These are phyloP conservation scores for Aphis gossypii DNA, from an alignment of 1,140 invertebrate genomes.

Conservation along the genomic window DNA sequence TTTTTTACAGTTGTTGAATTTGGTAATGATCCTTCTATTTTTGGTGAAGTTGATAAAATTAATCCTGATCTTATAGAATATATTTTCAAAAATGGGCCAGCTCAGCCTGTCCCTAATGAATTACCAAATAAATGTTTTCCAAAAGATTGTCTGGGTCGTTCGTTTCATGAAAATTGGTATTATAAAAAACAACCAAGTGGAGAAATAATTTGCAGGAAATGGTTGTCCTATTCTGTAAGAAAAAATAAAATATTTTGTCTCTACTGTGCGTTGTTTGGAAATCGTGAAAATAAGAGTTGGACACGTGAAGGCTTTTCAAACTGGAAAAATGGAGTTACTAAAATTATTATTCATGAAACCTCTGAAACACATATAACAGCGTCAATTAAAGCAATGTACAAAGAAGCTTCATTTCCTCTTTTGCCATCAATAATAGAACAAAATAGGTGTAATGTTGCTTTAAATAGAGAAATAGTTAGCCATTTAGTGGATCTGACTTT, in stretches of 20 bases:
- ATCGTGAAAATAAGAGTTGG: background rate
- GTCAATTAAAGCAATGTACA: background rate
- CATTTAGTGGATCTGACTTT: background rate
- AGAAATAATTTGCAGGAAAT: background rate
- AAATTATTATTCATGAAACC: conserved; percentile 12
- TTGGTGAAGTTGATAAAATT: background rate
- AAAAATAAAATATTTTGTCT: background rate
- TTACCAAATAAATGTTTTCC: background rate
- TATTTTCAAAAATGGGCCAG: background rate
- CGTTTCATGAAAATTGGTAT: background rate
- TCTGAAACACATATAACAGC: background rate
- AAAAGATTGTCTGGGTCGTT: background rate
- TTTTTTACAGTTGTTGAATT: background rate
- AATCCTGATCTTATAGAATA: background rate
- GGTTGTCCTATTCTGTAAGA: background rate
- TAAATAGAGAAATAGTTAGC: background rate
- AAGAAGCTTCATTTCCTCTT: background rate
- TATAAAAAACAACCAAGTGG: background rate
- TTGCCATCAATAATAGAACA: background rate
- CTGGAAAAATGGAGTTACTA: background rate
- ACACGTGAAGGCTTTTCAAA: background rate
- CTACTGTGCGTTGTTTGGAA: background rate
- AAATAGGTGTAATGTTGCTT: background rate
- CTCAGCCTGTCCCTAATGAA: background rate
- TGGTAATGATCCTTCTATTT: background rate